phyloP scores from a whole-genome alignment of 2,888 invertebrate species.

The Troides helena region DNA sequence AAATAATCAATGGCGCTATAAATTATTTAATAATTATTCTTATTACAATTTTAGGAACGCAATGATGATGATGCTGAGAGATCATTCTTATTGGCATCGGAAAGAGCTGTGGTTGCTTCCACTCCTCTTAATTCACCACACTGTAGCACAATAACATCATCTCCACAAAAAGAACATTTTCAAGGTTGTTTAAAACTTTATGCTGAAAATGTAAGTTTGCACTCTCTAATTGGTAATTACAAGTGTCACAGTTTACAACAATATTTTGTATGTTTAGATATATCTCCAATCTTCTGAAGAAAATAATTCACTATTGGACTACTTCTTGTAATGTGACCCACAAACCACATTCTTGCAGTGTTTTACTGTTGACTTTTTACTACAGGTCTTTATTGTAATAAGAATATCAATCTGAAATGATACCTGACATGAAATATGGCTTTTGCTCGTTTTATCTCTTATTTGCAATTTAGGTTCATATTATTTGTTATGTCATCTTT shows the following conservation, averaged over 20 bases:
- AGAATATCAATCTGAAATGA: too few relatives aligned
- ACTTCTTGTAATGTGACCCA: too few relatives aligned
- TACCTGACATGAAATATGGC: too few relatives aligned
- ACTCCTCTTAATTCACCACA: constrained; percentile 59
- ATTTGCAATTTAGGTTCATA: too few relatives aligned
- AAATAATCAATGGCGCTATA: neutral
- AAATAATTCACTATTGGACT: too few relatives aligned
- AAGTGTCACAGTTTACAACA: neutral
- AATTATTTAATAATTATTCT: neutral
- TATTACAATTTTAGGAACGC: constrained; percentile 48
- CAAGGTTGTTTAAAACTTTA: constrained; percentile 88
- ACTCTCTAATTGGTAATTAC: constrained; percentile 4
- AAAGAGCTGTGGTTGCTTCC: constrained; percentile 61
- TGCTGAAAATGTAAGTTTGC: constrained; percentile 84
- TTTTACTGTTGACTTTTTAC: too few relatives aligned
- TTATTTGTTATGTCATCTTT: too few relatives aligned
- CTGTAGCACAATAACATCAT: constrained; percentile 57
- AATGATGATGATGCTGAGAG: constrained; percentile 84
- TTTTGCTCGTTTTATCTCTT: too few relatives aligned
- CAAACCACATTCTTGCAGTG: too few relatives aligned
- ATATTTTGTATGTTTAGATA: neutral
- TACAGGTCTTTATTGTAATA: too few relatives aligned
- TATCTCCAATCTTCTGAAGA: too few relatives aligned
- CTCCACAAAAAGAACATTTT: constrained; percentile 84
- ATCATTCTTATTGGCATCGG: constrained; percentile 70